These are phyloP conservation scores for Oophaga sylvatica DNA, from an alignment of 2,797 vertebrate genomes.

Conservation along the genomic window DNA sequence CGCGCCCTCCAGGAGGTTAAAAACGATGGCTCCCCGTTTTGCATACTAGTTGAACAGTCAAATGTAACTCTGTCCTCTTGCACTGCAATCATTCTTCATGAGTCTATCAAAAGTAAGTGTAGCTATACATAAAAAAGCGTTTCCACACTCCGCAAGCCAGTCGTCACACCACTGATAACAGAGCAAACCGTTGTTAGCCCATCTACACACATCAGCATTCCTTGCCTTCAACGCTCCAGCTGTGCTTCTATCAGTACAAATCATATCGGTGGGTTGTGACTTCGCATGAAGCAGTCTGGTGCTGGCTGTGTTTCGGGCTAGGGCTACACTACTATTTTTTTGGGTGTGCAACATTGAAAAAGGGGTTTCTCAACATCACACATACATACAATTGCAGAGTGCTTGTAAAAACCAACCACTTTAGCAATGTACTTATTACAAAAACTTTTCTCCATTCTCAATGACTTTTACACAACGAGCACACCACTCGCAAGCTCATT, in stretches of 20 bases:
- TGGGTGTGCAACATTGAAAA: too few relatives aligned
- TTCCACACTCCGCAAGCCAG: not conserved
- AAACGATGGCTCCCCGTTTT: slow-evolving; percentile 80
- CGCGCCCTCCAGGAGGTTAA: slow-evolving; percentile 81
- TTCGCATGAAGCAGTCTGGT: too few relatives aligned
- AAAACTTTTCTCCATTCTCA: too few relatives aligned
- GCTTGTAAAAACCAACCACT: too few relatives aligned
- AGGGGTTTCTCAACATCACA: too few relatives aligned
- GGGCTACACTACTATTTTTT: too few relatives aligned
- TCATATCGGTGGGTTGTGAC: too few relatives aligned
- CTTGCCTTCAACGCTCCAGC: not conserved
- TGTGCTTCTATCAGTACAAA: not conserved
- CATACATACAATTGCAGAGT: too few relatives aligned
- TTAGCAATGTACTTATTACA: too few relatives aligned
- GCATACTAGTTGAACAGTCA: slow-evolving; percentile 82
- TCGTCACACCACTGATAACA: not conserved
- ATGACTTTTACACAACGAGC: too few relatives aligned
- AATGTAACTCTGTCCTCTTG: slow-evolving; percentile 79
- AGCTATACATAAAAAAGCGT: slow-evolving; percentile 47
- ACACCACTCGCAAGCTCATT: too few relatives aligned
- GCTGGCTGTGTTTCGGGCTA: too few relatives aligned
- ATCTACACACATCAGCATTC: not conserved
- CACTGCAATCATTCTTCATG: slow-evolving; percentile 82
- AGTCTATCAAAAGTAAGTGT: slow-evolving; percentile 85
- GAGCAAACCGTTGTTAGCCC: not conserved